These are phyloP conservation scores for Heterodera schachtii DNA, from an alignment of 1,140 invertebrate genomes.

Conservation along the genomic window DNA sequence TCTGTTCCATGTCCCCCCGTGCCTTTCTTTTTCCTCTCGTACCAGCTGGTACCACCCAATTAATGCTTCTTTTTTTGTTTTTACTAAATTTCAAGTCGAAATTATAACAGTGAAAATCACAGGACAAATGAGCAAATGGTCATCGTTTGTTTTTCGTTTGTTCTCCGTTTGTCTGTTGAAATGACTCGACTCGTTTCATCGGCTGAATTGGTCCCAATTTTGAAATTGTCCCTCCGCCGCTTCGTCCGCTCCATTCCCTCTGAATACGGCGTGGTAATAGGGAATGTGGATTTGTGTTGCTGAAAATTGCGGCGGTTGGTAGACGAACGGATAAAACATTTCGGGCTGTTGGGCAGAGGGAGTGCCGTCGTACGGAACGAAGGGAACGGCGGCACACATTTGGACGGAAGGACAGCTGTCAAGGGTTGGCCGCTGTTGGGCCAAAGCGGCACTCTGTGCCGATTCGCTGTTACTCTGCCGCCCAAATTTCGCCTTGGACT, in stretches of 20 bases:
- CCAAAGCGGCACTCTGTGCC: no score
- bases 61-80: not conserved
- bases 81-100: not conserved
- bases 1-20: not conserved
- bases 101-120: no score
- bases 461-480: no score
- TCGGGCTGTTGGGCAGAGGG: not conserved
- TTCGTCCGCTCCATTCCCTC: not conserved
- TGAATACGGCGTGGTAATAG: not conserved
- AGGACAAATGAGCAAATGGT: no score
- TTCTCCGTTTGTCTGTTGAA: no score
- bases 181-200: not conserved
- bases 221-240: not conserved
- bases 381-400: no score
- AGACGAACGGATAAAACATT: not conserved
- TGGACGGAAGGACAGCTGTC: no score
- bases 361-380: no score
- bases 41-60: slow-evolving; percentile 19
- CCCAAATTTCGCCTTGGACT: no score
- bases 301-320: not conserved
- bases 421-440: not conserved
- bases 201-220: not conserved
- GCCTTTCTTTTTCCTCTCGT: not conserved
- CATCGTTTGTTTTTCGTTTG: no score
- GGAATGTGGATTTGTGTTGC: not conserved